phyloP scores from a whole-genome alignment of 1,140 invertebrate species.

The Drosophila hydei region DNA sequence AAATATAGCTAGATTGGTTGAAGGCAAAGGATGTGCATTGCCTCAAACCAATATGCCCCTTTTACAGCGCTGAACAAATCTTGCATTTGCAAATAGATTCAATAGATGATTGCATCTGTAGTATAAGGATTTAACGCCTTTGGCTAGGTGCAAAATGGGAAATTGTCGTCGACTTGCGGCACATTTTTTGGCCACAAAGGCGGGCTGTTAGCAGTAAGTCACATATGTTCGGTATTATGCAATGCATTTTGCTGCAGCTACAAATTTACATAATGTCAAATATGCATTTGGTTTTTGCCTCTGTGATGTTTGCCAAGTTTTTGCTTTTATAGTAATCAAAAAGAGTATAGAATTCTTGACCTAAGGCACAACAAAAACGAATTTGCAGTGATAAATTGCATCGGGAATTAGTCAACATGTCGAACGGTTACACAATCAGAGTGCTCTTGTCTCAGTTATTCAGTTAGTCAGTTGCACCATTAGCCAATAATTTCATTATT shows the following conservation, averaged over 20 bases:
- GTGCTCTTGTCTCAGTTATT: not conserved
- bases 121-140: not conserved
- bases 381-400: not conserved
- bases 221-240: not conserved
- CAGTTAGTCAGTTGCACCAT: not conserved
- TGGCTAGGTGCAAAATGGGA: not conserved
- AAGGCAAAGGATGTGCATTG: too few species aligned
- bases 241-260: not conserved
- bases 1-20: too few species aligned
- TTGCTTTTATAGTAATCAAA: constrained; percentile 1
- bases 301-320: not conserved
- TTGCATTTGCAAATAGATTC: not conserved
- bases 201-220: not conserved
- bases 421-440: not conserved
- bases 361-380: not conserved
- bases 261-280: constrained; percentile 6
- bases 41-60: too few species aligned
- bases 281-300: not conserved
- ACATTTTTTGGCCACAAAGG: not conserved
- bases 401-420: not conserved
- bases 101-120: not conserved
- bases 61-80: not conserved
- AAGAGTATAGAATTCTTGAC: not conserved
- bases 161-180: not conserved
- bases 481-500: constrained; percentile 1